These are phyloP conservation scores for Dissostichus mawsoni DNA, from an alignment of 2,113 vertebrate genomes.

Conservation along the genomic window DNA sequence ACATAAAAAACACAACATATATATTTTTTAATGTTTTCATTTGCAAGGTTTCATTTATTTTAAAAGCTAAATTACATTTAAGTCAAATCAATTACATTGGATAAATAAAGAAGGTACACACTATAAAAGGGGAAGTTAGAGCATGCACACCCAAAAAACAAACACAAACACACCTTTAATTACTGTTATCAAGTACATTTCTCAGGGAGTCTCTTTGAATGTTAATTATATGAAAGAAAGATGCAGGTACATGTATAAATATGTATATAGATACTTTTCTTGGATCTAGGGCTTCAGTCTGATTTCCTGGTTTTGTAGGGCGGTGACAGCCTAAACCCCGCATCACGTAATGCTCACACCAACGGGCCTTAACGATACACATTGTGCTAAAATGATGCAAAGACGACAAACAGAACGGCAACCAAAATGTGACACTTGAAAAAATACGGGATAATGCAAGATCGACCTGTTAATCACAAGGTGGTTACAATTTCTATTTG, in stretches of 20 bases:
- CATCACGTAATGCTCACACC: constrained; percentile 7
- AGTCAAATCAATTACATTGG: constrained; percentile 2
- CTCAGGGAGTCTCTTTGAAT: constrained; percentile 24
- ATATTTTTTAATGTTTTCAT: background rate
- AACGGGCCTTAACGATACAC: background rate
- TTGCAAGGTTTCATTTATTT: background rate
- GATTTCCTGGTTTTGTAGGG: background rate
- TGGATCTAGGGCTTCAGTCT: constrained; percentile 3
- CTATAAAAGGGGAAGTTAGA: background rate
- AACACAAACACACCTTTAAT: constrained; percentile 48
- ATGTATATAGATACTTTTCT: constrained; percentile 1
- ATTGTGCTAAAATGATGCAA: background rate
- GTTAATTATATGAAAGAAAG: constrained; percentile 36
- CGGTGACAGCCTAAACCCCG: background rate
- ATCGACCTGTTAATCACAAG: too few species aligned
- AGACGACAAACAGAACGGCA: background rate
- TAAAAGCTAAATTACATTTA: constrained; percentile 5
- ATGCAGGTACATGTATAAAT: background rate
- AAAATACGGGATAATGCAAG: too few species aligned
- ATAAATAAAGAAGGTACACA: constrained; percentile 34
- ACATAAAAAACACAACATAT: background rate
- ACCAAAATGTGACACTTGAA: too few species aligned
- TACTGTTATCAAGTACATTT: constrained; percentile 63
- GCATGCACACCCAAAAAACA: constrained; percentile 1
- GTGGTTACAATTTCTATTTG: too few species aligned